Conservation (phyloP, 30 jellyfish, hydroid and myxozoan species). For the Hydractinia symbiolongicarpus region DNA sequence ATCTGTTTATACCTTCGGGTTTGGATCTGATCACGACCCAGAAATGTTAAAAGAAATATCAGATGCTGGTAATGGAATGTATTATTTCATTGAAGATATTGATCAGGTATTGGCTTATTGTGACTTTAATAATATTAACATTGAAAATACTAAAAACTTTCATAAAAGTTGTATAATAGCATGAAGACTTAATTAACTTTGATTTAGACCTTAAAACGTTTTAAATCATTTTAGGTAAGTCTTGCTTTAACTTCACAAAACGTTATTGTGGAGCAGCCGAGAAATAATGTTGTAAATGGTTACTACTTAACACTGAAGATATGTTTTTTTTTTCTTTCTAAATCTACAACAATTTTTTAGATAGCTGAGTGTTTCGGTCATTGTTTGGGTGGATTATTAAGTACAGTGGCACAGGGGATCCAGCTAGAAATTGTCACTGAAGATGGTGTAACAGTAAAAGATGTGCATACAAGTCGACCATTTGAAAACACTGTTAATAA, state of each 20-base stretch:
- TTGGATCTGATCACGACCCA: slow-evolving; percentile 79
- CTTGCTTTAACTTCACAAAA: too few relatives aligned
- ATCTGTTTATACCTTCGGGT: slow-evolving; percentile 71
- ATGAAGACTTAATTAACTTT: too few relatives aligned
- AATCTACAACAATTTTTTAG: slow-evolving; percentile 12
- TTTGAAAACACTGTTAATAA: slow-evolving; percentile 28
- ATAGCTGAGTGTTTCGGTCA: slow-evolving; percentile 81
- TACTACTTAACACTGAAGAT: too few relatives aligned
- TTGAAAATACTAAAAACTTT: background rate
- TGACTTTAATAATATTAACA: background rate
- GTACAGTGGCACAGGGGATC: slow-evolving; percentile 83
- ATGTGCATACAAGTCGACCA: slow-evolving; percentile 58
- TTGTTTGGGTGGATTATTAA: slow-evolving; percentile 69
- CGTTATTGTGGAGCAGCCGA: too few relatives aligned
- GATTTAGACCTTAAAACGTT: too few relatives aligned
- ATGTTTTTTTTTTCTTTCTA: too few relatives aligned
- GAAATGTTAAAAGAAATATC: slow-evolving; percentile 70
- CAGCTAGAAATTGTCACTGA: slow-evolving; percentile 42
- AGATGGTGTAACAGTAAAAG: slow-evolving; percentile 58
- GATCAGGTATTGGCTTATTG: slow-evolving; percentile 46
- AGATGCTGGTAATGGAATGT: slow-evolving; percentile 95
- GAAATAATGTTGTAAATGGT: too few relatives aligned
- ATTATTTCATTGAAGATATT: slow-evolving; percentile 69
- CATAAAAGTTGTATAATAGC: background rate
- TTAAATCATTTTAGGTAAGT: too few relatives aligned